Evolutionary conservation across 2,888 invertebrate genomes (phyloP).

Genomic region (Lasiommata megera): DNA sequence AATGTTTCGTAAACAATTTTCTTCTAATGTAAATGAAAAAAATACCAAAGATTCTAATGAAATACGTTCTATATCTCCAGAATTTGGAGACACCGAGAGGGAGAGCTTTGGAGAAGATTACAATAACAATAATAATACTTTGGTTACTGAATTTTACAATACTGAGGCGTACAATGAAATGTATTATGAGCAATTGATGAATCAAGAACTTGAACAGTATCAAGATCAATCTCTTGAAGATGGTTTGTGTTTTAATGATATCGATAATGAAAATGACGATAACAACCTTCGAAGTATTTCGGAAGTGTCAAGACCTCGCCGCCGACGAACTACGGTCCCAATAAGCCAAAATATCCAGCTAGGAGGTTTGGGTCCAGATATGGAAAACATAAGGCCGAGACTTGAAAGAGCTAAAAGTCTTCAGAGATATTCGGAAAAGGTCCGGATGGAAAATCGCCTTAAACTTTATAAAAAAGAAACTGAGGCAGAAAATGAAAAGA

Average conservation of each 20-base stretch:
- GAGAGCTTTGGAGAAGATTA: conserved; percentile 59
- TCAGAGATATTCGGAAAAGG: conserved; percentile 73
- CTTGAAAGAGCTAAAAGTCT: conserved; percentile 71
- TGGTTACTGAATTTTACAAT: conserved; percentile 55
- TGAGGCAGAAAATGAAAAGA: conserved; percentile 48
- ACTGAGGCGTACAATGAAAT: conserved; percentile 72
- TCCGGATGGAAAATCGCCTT: conserved; percentile 70
- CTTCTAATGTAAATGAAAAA: conserved; percentile 34
- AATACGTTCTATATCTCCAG: conserved; percentile 66
- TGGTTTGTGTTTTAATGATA: conserved; percentile 40
- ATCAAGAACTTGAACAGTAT: conserved; percentile 48
- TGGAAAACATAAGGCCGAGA: conserved; percentile 66
- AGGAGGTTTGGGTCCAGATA: conserved; percentile 70
- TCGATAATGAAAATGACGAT: conserved; percentile 37
- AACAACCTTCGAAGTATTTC: conserved; percentile 64
- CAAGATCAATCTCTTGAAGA: conserved; percentile 55
- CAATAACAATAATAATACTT: conserved; percentile 37
- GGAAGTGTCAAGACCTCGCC: conserved; percentile 56
- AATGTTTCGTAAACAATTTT: conserved; percentile 65
- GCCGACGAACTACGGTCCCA: conserved; percentile 49
- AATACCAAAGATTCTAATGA: conserved; percentile 41
- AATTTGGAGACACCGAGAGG: conserved; percentile 69
- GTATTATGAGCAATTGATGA: conserved; percentile 63
- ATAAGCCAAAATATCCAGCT: conserved; percentile 56
- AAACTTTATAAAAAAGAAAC: conserved; percentile 65